A percentile compares a stretch with the other conserved stretches of the same genome.
Conservation (phyloP, 2,888 invertebrate species). For the Acheta domesticus region DNA sequence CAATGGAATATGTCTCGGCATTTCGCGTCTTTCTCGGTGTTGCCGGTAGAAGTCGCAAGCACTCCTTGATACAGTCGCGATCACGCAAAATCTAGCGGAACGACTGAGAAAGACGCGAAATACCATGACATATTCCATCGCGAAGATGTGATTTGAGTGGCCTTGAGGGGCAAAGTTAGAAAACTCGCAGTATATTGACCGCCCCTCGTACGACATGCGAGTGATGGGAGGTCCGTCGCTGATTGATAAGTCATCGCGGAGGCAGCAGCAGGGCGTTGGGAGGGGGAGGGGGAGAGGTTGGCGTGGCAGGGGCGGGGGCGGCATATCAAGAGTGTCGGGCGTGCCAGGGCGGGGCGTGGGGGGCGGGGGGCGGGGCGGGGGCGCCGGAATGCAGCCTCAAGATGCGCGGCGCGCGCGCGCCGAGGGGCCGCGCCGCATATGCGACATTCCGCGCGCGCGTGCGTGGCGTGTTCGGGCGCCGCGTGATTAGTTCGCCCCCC, state of each 20-base stretch:
- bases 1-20: too few relatives aligned
- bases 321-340: constrained; percentile 18
- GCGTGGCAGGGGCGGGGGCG: neutral
- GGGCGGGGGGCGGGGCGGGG: neutral
- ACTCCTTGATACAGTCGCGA: too few relatives aligned
- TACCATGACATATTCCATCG: too few relatives aligned
- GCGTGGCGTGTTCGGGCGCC: constrained; percentile 18
- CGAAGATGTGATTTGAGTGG: too few relatives aligned
- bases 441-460: neutral
- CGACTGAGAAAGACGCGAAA: too few relatives aligned
- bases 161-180: too few relatives aligned
- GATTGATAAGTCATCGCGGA: neutral
- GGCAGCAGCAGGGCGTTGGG: neutral
- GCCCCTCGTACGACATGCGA: too few relatives aligned
- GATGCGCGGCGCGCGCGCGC: neutral
- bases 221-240: neutral
- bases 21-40: too few relatives aligned
- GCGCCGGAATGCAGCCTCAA: constrained; percentile 3
- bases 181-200: too few relatives aligned
- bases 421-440: constrained; percentile 1
- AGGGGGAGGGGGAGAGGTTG: neutral
- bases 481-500: neutral
- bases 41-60: too few relatives aligned
- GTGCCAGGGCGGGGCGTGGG: neutral
- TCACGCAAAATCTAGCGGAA: too few relatives aligned